Conservation (phyloP, 2,113 vertebrate genomes). For the Isichthys henryi region DNA sequence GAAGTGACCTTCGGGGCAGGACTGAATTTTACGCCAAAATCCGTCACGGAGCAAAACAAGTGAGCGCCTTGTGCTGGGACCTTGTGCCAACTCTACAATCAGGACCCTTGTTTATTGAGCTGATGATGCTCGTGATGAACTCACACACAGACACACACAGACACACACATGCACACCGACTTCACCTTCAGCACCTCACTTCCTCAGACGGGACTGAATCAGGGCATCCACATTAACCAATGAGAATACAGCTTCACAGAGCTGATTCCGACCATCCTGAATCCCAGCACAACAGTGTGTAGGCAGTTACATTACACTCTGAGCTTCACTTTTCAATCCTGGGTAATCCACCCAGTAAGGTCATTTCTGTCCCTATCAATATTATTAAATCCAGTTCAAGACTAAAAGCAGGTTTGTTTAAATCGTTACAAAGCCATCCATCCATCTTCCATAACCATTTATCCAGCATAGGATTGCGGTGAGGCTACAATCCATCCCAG, state of each 20-base stretch:
- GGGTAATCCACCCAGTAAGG: not conserved
- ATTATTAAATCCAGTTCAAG: not conserved
- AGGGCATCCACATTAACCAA: not conserved
- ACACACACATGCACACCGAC: constrained; percentile 6
- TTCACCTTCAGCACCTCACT: not conserved
- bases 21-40: not conserved
- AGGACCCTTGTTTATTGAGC: not conserved
- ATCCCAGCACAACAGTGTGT: not conserved
- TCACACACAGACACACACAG: not conserved
- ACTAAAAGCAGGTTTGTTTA: not conserved
- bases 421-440: not conserved
- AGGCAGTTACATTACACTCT: not conserved
- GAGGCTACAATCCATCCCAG: not conserved
- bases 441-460: not conserved
- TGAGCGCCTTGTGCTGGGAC: not conserved
- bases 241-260: not conserved
- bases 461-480: not conserved
- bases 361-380: not conserved
- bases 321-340: not conserved
- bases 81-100: not conserved
- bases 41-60: not conserved
- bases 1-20: not conserved
- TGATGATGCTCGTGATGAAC: not conserved
- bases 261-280: not conserved
- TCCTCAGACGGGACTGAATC: not conserved